Evolutionary conservation across 2,113 vertebrate species (phyloP).

Genomic region (Hiodon tergisus): DNA sequence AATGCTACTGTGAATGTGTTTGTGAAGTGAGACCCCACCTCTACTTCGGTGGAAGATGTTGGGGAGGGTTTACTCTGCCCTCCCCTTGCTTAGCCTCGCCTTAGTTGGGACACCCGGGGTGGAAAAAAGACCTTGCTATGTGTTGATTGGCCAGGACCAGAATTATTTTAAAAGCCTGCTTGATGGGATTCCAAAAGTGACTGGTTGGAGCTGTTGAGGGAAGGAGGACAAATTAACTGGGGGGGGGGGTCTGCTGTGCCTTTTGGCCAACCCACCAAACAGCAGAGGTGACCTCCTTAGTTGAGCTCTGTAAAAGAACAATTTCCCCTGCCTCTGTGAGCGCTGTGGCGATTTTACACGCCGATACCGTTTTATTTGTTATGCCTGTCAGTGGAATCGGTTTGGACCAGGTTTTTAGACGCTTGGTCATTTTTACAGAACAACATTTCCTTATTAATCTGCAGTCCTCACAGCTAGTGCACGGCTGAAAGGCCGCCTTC

Average conservation of each 20-base stretch:
- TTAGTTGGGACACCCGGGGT: no score
- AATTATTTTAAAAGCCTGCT: background rate
- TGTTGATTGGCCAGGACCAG: background rate
- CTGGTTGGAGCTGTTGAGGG: background rate
- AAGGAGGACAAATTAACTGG: no score
- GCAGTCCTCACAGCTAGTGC: slow-evolving; percentile 24
- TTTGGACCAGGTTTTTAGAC: background rate
- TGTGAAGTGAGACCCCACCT: no score
- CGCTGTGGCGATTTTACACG: no score
- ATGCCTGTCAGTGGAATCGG: background rate
- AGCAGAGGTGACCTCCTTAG: background rate
- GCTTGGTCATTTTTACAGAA: background rate
- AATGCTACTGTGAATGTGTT: no score
- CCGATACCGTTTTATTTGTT: background rate
- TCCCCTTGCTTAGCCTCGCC: no score
- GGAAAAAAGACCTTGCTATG: background rate
- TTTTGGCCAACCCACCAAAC: no score
- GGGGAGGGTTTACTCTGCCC: no score
- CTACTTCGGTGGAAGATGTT: no score
- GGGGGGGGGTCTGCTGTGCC: no score
- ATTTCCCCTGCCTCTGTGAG: background rate
- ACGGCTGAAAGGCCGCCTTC: slow-evolving; percentile 31
- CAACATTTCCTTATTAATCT: slow-evolving; percentile 32
- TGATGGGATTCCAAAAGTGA: background rate
- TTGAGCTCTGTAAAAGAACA: background rate